A percentile compares a stretch with the other conserved stretches of the same genome.
These are phyloP conservation scores for Pygoscelis adeliae DNA, from an alignment of 2,113 vertebrate genomes.

Conservation along the genomic window DNA sequence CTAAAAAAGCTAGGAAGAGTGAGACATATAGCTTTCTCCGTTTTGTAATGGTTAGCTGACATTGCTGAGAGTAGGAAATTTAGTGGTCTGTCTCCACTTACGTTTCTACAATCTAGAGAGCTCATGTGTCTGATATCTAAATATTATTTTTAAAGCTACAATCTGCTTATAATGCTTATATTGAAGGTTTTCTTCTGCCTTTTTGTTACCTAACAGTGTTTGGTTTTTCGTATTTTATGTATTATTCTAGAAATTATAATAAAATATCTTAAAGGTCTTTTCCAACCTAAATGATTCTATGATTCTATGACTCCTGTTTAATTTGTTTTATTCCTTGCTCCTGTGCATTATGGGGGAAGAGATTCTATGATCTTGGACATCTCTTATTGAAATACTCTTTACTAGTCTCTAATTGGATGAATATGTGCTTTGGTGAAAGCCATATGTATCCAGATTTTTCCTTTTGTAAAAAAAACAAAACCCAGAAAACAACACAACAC, in stretches of 20 bases:
- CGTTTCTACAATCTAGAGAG: not conserved
- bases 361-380: fast-evolving
- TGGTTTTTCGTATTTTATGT: not conserved
- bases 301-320: not conserved
- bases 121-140: not conserved
- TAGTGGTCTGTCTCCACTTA: not conserved
- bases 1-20: not conserved
- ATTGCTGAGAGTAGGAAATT: not conserved
- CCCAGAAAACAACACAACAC: not conserved
- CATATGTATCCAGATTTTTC: not conserved
- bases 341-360: not conserved
- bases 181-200: not conserved
- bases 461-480: not conserved
- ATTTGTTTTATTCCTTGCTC: not conserved
- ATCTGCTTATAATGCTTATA: not conserved
- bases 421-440: not conserved
- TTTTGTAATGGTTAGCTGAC: not conserved
- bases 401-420: not conserved
- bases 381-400: not conserved
- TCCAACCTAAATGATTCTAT: not conserved
- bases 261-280: not conserved
- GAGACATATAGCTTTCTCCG: not conserved
- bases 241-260: not conserved
- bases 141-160: not conserved
- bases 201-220: not conserved